A percentile compares a stretch with the other conserved stretches of the same genome.
These are phyloP conservation scores for Sylvilagus bachmani DNA, from an alignment of 2,113 vertebrate species.

Conservation along the genomic window DNA sequence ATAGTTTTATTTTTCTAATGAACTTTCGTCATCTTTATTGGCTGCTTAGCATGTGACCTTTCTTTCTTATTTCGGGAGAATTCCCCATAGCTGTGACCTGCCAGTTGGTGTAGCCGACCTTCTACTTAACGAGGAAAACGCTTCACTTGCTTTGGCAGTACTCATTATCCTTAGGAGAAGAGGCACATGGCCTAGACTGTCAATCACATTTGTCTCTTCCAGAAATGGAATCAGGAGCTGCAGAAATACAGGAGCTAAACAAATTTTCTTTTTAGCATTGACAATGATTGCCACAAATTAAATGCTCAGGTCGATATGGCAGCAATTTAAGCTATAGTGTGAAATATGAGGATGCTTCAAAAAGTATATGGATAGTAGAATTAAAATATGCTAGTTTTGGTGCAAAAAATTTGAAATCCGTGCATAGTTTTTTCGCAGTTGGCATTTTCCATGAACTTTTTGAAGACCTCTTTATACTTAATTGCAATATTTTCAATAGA, in stretches of 20 bases:
- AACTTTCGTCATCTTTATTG: not conserved
- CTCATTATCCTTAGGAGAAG: not conserved
- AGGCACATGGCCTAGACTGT: not conserved
- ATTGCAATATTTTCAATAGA: not conserved
- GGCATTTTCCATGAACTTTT: too few relatives aligned
- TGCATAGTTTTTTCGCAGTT: too few relatives aligned
- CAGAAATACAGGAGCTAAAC: not conserved
- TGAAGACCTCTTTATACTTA: too few relatives aligned
- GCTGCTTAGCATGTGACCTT: not conserved
- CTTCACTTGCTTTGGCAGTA: not conserved
- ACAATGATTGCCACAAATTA: not conserved
- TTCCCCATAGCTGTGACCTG: not conserved
- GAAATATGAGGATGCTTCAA: not conserved
- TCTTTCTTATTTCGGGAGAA: not conserved
- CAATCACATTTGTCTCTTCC: not conserved
- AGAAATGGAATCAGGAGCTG: conserved; percentile 19
- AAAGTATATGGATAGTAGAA: too few relatives aligned
- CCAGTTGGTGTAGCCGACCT: not conserved
- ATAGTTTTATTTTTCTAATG: not conserved
- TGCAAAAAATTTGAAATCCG: too few relatives aligned
- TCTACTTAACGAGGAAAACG: not conserved
- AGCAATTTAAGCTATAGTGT: not conserved
- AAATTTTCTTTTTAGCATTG: not conserved
- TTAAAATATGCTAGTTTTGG: too few relatives aligned
- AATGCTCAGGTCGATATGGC: not conserved